Base-by-base conservation (phyloP, 1,140 invertebrate species). In the Homarus americanus region DNA sequence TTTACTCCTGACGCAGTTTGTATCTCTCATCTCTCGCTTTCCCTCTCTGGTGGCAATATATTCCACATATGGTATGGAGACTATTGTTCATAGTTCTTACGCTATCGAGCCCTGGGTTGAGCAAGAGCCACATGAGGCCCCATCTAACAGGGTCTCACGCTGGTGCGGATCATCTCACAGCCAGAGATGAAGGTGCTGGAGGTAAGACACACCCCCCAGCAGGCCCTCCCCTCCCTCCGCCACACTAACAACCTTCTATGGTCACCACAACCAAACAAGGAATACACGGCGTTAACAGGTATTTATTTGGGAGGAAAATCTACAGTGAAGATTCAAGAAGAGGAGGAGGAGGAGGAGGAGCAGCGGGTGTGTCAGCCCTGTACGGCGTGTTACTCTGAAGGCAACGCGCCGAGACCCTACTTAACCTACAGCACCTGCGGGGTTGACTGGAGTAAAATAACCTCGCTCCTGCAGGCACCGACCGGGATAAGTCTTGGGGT, bases 11-110 rank as follows among this genome's bases (percentile, higher is more conserved):
- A 7, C 5, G 44, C 4, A 63, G 58, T 20, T 15, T 24, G 4
- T 63, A 63, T 63, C 58, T n/a, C 58, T 9, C 63, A 24, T 69
- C 28, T 32, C 63, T 12, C 7, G 63, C n/a, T 69, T 32, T 4
- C 63, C 63, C 32, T 32, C 63, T 69, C 63, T 32, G 28, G 63
- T 69, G 63, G 12, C 63, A 69, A 0, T 69, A 24, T 69, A 69
- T 69, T 69, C n/a, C 63, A 69, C 63, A 69, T 32, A 69, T 32
- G 5, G 63, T 69, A 69, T 69, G 63, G 63, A 69, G 63, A 69
- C 63, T 69, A 69, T 69, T 69, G 7, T 69, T 34, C 28, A 5
- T 32, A 32, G 9, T 32, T 69, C 44, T 24, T 7, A 32, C 24
- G 63, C 28, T 69, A 28, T 69, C 28, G 5, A 69, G 63, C 63